A percentile compares a stretch with the other conserved stretches of the same genome.
phyloP scores from a whole-genome alignment of 1,140 invertebrate species.

The Diabrotica virgifera region DNA sequence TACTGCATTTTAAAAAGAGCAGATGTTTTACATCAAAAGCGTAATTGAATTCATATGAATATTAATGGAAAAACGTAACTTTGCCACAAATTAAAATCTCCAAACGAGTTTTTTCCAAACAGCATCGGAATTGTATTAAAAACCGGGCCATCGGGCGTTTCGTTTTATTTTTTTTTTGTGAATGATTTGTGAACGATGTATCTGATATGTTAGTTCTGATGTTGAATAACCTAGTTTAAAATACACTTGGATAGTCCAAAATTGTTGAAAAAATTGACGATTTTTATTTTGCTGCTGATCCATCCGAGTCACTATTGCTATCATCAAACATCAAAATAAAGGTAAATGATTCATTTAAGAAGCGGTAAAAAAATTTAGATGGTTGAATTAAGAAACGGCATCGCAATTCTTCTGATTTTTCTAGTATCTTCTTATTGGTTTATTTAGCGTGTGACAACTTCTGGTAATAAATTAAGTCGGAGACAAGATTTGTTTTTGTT shows the following conservation, averaged over 20 bases:
- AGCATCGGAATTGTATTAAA: conserved; percentile 1
- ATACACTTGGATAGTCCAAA: neutral
- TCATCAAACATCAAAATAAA: too few species aligned
- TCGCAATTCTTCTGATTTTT: too few species aligned
- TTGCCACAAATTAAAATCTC: conserved; percentile 7
- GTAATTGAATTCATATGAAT: conserved; percentile 3
- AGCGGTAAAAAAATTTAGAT: too few species aligned
- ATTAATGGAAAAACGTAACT: neutral
- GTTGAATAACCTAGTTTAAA: neutral
- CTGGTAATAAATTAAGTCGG: too few species aligned
- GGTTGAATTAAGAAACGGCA: too few species aligned
- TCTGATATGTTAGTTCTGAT: conserved; percentile 6
- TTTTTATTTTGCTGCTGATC: too few species aligned
- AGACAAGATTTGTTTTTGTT: too few species aligned
- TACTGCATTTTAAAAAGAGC: neutral
- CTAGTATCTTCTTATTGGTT: too few species aligned
- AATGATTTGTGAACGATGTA: conserved; percentile 24
- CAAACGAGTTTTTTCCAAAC: conserved; percentile 10
- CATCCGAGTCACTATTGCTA: too few species aligned
- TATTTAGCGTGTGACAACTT: too few species aligned
- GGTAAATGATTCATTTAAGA: too few species aligned
- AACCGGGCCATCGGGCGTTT: conserved; percentile 3
- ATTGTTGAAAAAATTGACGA: too few species aligned
- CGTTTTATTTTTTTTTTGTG: conserved; percentile 17
- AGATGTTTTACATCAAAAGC: neutral